Conservation (phyloP, 2,113 vertebrate species). For the Ceyx melanurus region DNA sequence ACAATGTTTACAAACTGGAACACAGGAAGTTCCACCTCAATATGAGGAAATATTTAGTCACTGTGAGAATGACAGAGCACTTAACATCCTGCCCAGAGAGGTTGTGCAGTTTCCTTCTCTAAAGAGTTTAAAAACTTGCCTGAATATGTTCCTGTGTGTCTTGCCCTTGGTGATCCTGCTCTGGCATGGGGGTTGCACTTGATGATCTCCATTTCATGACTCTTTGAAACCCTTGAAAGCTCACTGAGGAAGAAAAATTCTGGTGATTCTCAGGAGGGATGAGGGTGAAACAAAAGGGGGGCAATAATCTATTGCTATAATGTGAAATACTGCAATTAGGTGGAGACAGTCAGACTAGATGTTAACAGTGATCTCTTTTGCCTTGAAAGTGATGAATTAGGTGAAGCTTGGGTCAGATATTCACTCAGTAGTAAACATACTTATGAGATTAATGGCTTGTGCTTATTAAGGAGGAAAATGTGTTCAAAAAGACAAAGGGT, state of each 20-base stretch:
- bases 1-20: no score
- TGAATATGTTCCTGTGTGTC: no score
- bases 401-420: not conserved
- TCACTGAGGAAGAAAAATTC: not conserved
- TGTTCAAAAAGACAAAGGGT: not conserved
- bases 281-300: not conserved
- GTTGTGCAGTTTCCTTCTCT: no score
- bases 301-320: not conserved
- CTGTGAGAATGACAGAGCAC: no score
- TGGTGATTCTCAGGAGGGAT: not conserved
- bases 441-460: not conserved
- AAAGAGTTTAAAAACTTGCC: no score
- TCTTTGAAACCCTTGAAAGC: not conserved
- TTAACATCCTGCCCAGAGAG: no score
- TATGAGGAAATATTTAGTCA: no score
- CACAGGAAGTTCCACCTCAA: no score
- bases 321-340: not conserved
- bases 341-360: not conserved
- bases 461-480: not conserved
- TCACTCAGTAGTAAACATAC: not conserved
- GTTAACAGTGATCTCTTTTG: not conserved
- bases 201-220: no score
- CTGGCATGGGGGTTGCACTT: no score
- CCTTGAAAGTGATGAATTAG: not conserved
- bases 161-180: no score